These are phyloP conservation scores for Rhyacichthys aspro DNA, from an alignment of 2,797 vertebrate genomes.

Conservation along the genomic window DNA sequence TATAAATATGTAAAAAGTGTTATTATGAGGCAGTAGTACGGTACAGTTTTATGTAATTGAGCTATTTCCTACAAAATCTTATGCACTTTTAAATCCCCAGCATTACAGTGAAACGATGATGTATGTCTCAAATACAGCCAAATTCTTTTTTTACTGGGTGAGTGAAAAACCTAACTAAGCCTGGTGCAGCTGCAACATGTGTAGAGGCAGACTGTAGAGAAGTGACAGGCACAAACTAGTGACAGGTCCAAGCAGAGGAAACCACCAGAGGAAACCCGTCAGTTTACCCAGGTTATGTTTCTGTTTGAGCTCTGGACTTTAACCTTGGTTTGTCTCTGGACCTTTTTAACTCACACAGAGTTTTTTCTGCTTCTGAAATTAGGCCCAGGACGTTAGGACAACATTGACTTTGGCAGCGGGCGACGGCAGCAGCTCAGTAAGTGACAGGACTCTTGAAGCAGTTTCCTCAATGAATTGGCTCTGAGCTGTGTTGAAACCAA, in stretches of 20 bases:
- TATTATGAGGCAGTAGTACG: neutral
- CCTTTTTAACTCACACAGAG: slow-evolving; percentile 35
- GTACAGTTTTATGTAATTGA: too few relatives aligned
- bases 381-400: slow-evolving; percentile 56
- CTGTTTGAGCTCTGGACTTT: slow-evolving; percentile 50
- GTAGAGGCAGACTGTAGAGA: slow-evolving; percentile 32
- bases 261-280: slow-evolving; percentile 64
- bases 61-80: too few relatives aligned
- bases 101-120: neutral
- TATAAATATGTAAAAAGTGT: neutral
- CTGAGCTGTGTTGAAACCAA: slow-evolving; percentile 36
- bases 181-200: slow-evolving; percentile 3
- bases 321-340: slow-evolving; percentile 26
- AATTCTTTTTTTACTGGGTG: neutral
- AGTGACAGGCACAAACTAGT: slow-evolving; percentile 49
- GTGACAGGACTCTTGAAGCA: slow-evolving; percentile 55
- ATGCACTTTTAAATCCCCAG: too few relatives aligned
- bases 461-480: slow-evolving; percentile 39
- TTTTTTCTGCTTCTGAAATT: slow-evolving; percentile 52
- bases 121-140: neutral
- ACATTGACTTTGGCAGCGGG: slow-evolving; percentile 71
- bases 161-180: neutral
- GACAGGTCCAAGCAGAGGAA: slow-evolving; percentile 44
- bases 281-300: slow-evolving; percentile 67
- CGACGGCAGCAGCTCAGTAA: slow-evolving; percentile 36